Evolutionary conservation across 53 echinoderm and acorn worm genomes (phyloP).

Genomic region (Arbacia lixula): DNA sequence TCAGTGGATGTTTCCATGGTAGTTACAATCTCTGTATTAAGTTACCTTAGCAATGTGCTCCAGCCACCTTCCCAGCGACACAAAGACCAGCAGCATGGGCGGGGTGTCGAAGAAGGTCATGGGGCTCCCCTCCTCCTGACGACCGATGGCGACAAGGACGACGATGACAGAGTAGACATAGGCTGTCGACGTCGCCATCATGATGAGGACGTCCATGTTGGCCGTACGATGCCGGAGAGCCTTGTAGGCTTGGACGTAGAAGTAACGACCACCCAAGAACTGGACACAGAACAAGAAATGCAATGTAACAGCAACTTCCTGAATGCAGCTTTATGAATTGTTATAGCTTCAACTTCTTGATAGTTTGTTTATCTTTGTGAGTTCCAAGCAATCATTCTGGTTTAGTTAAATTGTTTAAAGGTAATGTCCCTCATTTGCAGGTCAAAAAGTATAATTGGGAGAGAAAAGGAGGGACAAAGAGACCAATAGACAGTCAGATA

Average conservation of each 20-base stretch:
- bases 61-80: conserved; percentile 93
- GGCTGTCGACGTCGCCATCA: conserved; percentile 90
- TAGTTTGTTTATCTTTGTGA: too few species aligned
- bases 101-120: conserved; percentile 99
- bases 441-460: too few species aligned
- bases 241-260: conserved; percentile 96
- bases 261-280: conserved; percentile 92
- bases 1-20: too few species aligned
- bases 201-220: conserved; percentile 99
- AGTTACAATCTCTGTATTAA: too few species aligned
- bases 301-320: too few species aligned
- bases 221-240: conserved; percentile 82
- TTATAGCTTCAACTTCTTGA: too few species aligned
- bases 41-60: conserved; percentile 99
- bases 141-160: conserved; percentile 70
- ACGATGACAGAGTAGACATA: conserved; percentile 87
- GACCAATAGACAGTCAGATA: too few species aligned
- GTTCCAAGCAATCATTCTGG: too few species aligned
- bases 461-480: too few species aligned
- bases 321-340: too few species aligned
- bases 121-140: conserved; percentile 64
- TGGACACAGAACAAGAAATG: conserved; percentile 10
- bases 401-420: too few species aligned
- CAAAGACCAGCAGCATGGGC: conserved; percentile 95
- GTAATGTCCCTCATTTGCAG: too few species aligned